These are phyloP conservation scores for Scolopax bukidnonensis DNA, from an alignment of 2,797 vertebrate genomes.

Conservation along the genomic window DNA sequence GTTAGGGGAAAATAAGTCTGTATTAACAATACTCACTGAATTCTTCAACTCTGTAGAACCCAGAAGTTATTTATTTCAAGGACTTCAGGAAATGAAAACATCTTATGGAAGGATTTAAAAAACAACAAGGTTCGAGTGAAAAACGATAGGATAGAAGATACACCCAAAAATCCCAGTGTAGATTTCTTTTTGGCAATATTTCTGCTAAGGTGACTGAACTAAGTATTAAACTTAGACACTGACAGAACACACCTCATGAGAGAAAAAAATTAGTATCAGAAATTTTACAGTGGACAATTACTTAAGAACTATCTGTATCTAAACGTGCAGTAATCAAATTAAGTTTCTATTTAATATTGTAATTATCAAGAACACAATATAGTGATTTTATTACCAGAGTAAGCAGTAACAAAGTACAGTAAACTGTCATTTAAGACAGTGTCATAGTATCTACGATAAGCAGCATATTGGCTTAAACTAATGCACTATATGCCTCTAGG, in stretches of 20 bases:
- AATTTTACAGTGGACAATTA: slow-evolving; percentile 83
- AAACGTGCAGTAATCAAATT: slow-evolving; percentile 93
- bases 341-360: slow-evolving; percentile 92
- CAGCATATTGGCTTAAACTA: slow-evolving; percentile 85
- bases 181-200: slow-evolving; percentile 21
- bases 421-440: slow-evolving; percentile 83
- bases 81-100: not conserved
- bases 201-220: slow-evolving; percentile 25
- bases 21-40: not conserved
- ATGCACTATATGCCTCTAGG: slow-evolving; percentile 89
- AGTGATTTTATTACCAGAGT: slow-evolving; percentile 92
- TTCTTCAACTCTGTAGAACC: not conserved
- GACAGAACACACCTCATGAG: slow-evolving; percentile 56
- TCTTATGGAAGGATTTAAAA: not conserved
- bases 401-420: slow-evolving; percentile 82
- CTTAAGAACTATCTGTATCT: slow-evolving; percentile 90
- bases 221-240: slow-evolving; percentile 51
- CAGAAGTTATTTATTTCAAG: not conserved
- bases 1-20: not conserved
- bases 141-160: not conserved
- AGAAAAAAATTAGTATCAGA: slow-evolving; percentile 70
- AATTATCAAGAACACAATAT: slow-evolving; percentile 90
- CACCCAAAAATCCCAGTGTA: not conserved
- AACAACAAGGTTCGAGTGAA: not conserved
- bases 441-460: slow-evolving; percentile 83